Evolutionary conservation across 1,140 invertebrate species (phyloP), one percentile per base, ranked within the genome.

Genomic region (Drosophila equinoxialis): DNA sequence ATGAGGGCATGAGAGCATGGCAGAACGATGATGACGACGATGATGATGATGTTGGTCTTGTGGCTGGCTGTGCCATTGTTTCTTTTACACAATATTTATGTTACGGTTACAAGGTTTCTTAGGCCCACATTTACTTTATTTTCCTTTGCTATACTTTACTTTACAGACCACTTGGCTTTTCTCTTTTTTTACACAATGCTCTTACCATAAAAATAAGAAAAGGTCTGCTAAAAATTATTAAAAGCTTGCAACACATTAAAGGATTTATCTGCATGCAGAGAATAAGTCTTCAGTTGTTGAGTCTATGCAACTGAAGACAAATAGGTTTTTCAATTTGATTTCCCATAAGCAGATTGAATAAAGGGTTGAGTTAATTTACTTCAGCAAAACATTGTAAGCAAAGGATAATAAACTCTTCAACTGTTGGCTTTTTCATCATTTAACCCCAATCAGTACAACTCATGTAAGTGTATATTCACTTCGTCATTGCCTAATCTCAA

Each of bases 31-130:
- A 51, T 23, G 45, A 51, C 3, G 45, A 23, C 8, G 45, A 10
- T 51, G 45, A 23, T 51, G 45, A 23, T 63, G 61, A 26, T 64
- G 68, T 20, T 41, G 23, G 23, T 63, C 17, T 33, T 63, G 39
- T 42, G 59, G 54, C 65, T 39, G 23, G 37, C 42, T 69, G 78
- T 45, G 64, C 55, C 23, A 63, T 76, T 79, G 79, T 82, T 78
- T 77, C 71, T 68, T 67, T 76, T 78, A 55, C 75, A 58, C 55
- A 69, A 83, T 83, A 83, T 83, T 82, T 83, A 83, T 83, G 80
- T 82, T 82, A 82, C 80, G 79, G 80, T 79, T 83, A 83, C 80
- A 83, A 83, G 80, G 80, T 68, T 82, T 67, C 74, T 61, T 65
- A 55, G 68, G 58, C 59, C 71, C 67, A 67, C 77, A 79, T 77